Conservation (phyloP, 2,113 vertebrate species). For the Dryoscopus gambensis region DNA sequence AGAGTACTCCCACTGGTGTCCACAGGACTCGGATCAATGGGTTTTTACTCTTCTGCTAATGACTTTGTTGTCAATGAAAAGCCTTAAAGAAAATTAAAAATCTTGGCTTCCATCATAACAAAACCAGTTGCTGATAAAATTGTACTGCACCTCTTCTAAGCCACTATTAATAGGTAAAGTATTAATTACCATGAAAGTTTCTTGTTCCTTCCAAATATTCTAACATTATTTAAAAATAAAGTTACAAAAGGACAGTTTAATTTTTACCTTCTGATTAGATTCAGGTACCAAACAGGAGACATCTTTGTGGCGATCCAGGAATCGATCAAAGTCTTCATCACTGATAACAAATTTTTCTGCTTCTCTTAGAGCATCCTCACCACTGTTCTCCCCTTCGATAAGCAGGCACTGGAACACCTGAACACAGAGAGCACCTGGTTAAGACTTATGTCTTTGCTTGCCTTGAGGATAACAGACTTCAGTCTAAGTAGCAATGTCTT, state of each 20-base stretch:
- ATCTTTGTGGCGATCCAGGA: constrained; percentile 80
- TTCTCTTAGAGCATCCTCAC: constrained; percentile 82
- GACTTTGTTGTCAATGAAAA: background rate
- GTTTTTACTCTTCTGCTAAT: no score
- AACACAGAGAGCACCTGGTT: background rate
- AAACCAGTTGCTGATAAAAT: background rate
- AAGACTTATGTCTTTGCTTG: background rate
- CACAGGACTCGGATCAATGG: no score
- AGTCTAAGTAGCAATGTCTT: background rate
- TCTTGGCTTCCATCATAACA: background rate
- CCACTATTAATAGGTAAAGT: background rate
- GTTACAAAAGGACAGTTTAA: background rate
- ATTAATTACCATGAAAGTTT: background rate
- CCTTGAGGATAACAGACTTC: background rate
- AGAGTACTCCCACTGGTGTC: no score
- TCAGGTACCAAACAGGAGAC: constrained; percentile 87
- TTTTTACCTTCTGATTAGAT: constrained; percentile 89
- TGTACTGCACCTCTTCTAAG: background rate
- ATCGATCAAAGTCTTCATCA: constrained; percentile 81
- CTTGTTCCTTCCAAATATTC: background rate
- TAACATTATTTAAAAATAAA: background rate
- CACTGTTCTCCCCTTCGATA: constrained; percentile 90
- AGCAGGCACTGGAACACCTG: constrained; percentile 94
- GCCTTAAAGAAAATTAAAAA: background rate
- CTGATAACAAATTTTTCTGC: constrained; percentile 85